phyloP scores from a whole-genome alignment of 2,113 vertebrate species.

The Clinocottus analis region DNA sequence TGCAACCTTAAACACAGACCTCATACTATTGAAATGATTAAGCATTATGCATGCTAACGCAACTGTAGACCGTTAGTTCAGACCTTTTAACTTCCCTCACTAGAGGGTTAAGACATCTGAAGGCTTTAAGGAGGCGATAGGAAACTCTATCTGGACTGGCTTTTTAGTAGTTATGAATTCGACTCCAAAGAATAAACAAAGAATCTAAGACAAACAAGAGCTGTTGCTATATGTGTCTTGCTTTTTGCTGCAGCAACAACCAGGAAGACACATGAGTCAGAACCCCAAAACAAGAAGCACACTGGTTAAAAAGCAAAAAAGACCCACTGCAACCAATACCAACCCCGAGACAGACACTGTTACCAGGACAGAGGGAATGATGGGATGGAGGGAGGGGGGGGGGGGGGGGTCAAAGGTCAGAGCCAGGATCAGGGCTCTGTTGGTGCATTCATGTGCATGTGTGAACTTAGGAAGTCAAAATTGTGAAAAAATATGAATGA shows the following conservation, averaged over 20 bases:
- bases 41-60: slow-evolving; percentile 17
- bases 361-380: slow-evolving; percentile 61
- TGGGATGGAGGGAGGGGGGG: slow-evolving; percentile 1
- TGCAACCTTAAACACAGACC: neutral
- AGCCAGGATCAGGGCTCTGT: slow-evolving; percentile 49
- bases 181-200: slow-evolving; percentile 1
- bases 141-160: neutral
- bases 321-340: slow-evolving; percentile 74
- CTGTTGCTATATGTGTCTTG: neutral
- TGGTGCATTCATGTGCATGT: slow-evolving; percentile 69
- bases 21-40: slow-evolving; percentile 11
- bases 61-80: neutral
- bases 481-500: slow-evolving; percentile 20
- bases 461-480: slow-evolving; percentile 54
- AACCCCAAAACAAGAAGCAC: slow-evolving; percentile 65
- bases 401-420: slow-evolving; percentile 38
- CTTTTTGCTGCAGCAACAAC: slow-evolving; percentile 36
- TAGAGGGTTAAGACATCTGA: slow-evolving; percentile 25
- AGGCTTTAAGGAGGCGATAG: neutral
- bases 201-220: slow-evolving; percentile 4
- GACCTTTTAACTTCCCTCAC: neutral
- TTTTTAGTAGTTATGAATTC: neutral
- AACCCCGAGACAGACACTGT: slow-evolving; percentile 74
- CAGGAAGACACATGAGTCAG: slow-evolving; percentile 37
- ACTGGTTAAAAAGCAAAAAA: slow-evolving; percentile 79